Base-by-base conservation (phyloP, 53 echinoderm and acorn worm genomes). In the Patiria pectinifera region DNA sequence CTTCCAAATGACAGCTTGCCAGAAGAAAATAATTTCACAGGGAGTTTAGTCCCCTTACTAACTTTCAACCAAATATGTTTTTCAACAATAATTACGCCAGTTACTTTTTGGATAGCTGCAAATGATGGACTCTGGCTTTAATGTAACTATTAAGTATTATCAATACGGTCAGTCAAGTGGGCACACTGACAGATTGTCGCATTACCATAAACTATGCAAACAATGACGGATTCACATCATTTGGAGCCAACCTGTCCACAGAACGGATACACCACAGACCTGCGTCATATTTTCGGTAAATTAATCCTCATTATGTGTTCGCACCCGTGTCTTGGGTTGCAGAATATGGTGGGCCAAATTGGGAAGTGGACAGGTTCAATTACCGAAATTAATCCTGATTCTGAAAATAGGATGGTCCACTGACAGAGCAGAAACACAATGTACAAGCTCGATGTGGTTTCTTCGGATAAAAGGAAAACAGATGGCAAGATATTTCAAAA, bases 391-490 rank as follows among this genome's bases (percentile, higher is more conserved):
- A 79, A 79, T 79, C 46, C 60, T 11, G 21, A 58, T 82, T n/a
- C 82, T n/a, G 59, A n/a, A 59, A 82, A 82, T 47, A 45, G 76
- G 25, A 47, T 48, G 49, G 59, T 82, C 59, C 49, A 82, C 82
- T 53, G 23, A 82, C 58, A 59, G 82, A 82, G 59, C 59, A 45
- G 46, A 25, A 78, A 45, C 79, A 78, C 11, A 24, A 43, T 35
- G 46, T 45, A 47, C 35, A 11, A 24, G 6, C 18, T 46, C 0
- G 11, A 44, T 78, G 16, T 45, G 79, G 24, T 74, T 74, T 66
- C 66, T 66, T 66, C 12, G 25, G 25, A 25, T 76, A 24, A 76
- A 53, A 53, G 53, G 53, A 53, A 53, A 53, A 53, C 53, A 53
- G 53, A 53, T 53, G 53, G 53, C 53, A 53, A 53, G 53, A 53